Base-by-base conservation (phyloP, 2,113 vertebrate genomes). In the Urocynchramus pylzowi region DNA sequence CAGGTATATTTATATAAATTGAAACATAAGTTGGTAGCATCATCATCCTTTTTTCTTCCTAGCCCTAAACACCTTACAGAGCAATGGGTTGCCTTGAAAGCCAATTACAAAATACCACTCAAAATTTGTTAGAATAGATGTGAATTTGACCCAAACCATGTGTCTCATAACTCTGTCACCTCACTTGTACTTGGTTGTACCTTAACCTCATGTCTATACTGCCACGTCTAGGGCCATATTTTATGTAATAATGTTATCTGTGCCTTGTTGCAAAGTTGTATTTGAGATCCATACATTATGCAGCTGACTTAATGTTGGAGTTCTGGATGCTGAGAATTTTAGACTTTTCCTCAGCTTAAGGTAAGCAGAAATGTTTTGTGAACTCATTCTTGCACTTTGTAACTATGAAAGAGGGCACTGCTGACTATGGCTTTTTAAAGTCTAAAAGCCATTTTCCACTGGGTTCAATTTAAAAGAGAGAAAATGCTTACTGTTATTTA, bases 371-470 rank as follows among this genome's bases (percentile, higher is more conserved):
- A 37, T 74, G 53, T 80, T 57, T 89, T 60, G 26, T 53, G 74
- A 85, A 60, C 65, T 74, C 47, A 22, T 42, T 79, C 44, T 81
- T 86, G 37, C 27, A 67, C 45, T 84, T 94, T 52, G 33, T 30
- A 79, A 16, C 30, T 79, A 24, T 61, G 69, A 79, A 74, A 91
- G 61, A 87, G 79, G n/a, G 18, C 23, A 37, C 35, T 31, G 61
- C 33, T 70, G 45, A 78, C 50, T 67, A 31, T 27, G 24, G 23
- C 27, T 95, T 97, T 97, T 97, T 90, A 80, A 95, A 84, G 5
- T 41, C 31, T 85, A 90, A 96, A 95, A 90, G n/a, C 15, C 27
- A 75, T 91, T 95, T 96, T 82, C 76, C 71, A 92, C 76, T 73
- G 77, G 44, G 35, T 95, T 93, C 45, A 87, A 87, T 50, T 87